Conservation (phyloP, 2,888 invertebrate genomes). For the Prosopocoilus inquinatus region DNA sequence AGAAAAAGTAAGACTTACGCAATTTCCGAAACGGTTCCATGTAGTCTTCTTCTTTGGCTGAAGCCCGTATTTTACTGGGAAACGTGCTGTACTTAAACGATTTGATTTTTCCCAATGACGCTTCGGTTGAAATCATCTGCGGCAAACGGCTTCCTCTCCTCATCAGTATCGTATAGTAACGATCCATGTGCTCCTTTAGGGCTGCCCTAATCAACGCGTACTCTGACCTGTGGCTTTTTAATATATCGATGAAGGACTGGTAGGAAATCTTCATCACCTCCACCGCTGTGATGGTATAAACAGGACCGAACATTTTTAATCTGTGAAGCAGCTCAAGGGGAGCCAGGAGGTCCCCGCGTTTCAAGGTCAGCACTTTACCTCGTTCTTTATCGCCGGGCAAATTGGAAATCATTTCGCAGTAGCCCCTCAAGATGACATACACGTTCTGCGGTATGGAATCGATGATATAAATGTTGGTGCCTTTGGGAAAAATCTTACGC, state of each 20-base stretch:
- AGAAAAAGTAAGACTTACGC: no score
- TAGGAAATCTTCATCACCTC: conserved; percentile 22
- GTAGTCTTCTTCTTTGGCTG: background rate
- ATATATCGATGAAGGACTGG: conserved; percentile 13
- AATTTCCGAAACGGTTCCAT: background rate
- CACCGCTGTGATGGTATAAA: conserved; percentile 22
- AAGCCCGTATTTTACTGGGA: background rate
- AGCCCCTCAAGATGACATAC: conserved; percentile 24
- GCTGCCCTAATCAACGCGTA: conserved; percentile 15
- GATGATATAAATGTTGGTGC: conserved; percentile 12
- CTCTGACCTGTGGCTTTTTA: conserved; percentile 11
- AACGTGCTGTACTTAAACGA: conserved; percentile 21
- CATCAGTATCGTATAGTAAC: conserved; percentile 14
- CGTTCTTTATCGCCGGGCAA: conserved; percentile 24
- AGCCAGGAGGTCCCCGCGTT: conserved; percentile 22
- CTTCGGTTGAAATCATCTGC: conserved; percentile 15
- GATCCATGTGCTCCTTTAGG: conserved; percentile 15
- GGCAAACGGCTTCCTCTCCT: conserved; percentile 21
- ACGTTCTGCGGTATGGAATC: conserved; percentile 11
- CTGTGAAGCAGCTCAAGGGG: conserved; percentile 23
- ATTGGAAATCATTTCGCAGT: conserved; percentile 18
- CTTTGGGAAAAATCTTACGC: conserved; percentile 19
- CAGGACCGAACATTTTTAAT: conserved; percentile 14
- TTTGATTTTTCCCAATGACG: conserved; percentile 20
- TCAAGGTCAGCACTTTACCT: conserved; percentile 13